phyloP scores from a whole-genome alignment of 2,888 invertebrate genomes.

The Parapristionchus giblindavisi region DNA sequence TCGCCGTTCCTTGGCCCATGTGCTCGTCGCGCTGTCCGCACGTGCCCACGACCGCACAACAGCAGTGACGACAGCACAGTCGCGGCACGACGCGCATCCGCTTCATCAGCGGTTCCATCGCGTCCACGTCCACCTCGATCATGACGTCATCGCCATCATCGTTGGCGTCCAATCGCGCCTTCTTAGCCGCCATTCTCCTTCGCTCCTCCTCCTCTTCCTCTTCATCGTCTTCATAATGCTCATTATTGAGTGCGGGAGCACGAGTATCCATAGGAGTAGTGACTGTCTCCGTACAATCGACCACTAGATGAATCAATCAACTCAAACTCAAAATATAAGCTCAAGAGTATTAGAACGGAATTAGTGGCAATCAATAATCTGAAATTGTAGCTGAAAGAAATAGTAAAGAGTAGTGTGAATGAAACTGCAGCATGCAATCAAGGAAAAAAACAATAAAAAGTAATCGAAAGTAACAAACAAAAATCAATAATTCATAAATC shows the following conservation, averaged over 20 bases:
- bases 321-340: no score
- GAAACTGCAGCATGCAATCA: not conserved
- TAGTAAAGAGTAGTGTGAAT: not conserved
- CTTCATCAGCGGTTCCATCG: not conserved
- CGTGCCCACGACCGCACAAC: not conserved
- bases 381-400: not conserved
- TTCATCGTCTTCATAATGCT: no score
- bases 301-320: no score
- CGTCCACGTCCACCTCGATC: not conserved
- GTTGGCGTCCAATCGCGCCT: not conserved
- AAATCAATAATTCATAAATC: not conserved
- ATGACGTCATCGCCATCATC: not conserved
- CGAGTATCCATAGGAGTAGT: no score
- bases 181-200: no score
- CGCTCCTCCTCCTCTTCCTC: no score
- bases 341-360: not conserved
- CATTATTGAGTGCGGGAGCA: no score
- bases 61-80: constrained; percentile 16
- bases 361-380: not conserved
- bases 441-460: not conserved
- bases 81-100: not conserved
- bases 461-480: not conserved
- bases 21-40: not conserved
- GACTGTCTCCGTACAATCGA: no score
- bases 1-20: no score